Conservation (phyloP, 1,140 invertebrate species). For the Camponotus pennsylvanicus region DNA sequence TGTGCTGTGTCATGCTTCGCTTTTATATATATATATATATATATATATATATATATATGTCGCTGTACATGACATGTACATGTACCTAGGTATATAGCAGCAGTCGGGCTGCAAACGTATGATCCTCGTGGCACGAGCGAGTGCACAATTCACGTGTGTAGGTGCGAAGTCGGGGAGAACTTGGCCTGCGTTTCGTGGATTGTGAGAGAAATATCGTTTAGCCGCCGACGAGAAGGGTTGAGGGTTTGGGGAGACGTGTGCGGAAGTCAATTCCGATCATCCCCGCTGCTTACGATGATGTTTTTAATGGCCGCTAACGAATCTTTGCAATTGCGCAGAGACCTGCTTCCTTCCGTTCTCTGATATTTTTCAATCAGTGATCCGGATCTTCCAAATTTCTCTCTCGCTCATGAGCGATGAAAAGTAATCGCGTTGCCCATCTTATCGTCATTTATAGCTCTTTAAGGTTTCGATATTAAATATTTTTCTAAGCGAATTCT, state of each 20-base stretch:
- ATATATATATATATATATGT: neutral
- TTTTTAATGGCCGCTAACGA: constrained; percentile 43
- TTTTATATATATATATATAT: constrained; percentile 60
- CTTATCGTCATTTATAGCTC: neutral
- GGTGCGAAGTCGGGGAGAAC: constrained; percentile 66
- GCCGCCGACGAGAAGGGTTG: constrained; percentile 29
- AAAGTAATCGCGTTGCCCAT: neutral
- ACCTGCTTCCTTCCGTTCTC: neutral
- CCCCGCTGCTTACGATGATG: constrained; percentile 42
- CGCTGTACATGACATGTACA: neutral
- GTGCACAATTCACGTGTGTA: constrained; percentile 63
- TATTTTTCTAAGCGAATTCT: neutral
- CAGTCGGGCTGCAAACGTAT: constrained; percentile 60
- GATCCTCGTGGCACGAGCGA: constrained; percentile 65
- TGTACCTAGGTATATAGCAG: constrained; percentile 3
- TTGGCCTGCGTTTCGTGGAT: constrained; percentile 66
- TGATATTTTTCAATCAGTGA: neutral
- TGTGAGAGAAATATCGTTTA: constrained; percentile 75
- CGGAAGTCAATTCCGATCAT: constrained; percentile 43
- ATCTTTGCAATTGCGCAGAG: constrained; percentile 29
- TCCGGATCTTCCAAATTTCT: neutral
- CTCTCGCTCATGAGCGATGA: neutral
- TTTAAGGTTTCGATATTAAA: neutral
- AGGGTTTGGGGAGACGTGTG: constrained; percentile 1
- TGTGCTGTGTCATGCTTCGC: constrained; percentile 68